Evolutionary conservation across 2,888 invertebrate genomes (phyloP).

Genomic region (Ligdia adustata): DNA sequence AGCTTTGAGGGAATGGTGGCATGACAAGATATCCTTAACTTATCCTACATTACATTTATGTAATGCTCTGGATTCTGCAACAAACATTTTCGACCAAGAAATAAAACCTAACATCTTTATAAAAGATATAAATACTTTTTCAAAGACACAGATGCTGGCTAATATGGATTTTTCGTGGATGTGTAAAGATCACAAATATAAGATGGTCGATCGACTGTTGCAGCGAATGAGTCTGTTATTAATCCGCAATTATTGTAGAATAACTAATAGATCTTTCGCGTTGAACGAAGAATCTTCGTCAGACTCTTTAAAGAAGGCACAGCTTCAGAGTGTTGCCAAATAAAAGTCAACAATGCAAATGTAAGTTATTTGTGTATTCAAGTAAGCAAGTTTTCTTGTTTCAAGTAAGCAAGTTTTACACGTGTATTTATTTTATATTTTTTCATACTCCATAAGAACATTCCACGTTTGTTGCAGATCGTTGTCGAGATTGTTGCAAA

Average conservation of each 20-base stretch:
- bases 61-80: background rate
- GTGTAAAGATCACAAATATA: background rate
- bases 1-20: background rate
- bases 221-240: background rate
- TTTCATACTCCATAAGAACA: too few relatives aligned
- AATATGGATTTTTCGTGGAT: background rate
- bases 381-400: too few relatives aligned
- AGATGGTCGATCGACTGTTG: background rate
- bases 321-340: background rate
- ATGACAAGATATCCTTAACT: background rate
- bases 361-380: too few relatives aligned
- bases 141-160: background rate
- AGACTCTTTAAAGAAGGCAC: background rate
- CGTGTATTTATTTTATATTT: too few relatives aligned
- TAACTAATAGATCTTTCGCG: background rate
- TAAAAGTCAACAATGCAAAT: too few relatives aligned
- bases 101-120: background rate
- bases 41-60: background rate
- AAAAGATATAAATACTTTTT: background rate
- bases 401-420: too few relatives aligned
- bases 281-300: background rate
- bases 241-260: background rate
- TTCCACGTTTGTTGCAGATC: too few relatives aligned
- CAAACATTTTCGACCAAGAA: background rate
- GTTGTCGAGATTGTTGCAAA: too few relatives aligned